Evolutionary conservation across 2,113 vertebrate species (phyloP), one percentile per base, ranked within the genome.

Genomic region (Falco punctatus): DNA sequence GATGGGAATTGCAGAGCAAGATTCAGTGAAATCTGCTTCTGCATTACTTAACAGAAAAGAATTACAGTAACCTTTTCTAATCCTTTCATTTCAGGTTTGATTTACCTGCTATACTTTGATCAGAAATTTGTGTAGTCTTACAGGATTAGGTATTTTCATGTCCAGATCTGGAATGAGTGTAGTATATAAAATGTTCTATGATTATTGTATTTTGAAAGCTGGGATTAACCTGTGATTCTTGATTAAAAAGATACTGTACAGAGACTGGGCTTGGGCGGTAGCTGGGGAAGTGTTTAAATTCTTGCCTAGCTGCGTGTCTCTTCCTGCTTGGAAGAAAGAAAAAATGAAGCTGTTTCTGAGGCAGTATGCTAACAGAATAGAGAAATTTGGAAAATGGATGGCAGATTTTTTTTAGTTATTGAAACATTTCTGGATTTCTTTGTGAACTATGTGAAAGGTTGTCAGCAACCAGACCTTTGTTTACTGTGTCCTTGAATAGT

Each of bases 1-100:
- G 98, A 98, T 98, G 98, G 97, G 98, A 98, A 98, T 98, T 98
- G 97, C 66, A 94, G 77, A 92, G 94, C 61, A 97, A 97, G 98
- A 97, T 98, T 98, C 97, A 96, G 97, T 97, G 98, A 99, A 99
- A 99, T 99, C 99, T 99, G 99, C 98, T 99, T 98, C 98, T 98
- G 97, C 98, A 97, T 99, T 98, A 98, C 98, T 99, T 97, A 98
- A 98, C 79, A 98, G 98, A 97, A 98, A 96, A 86, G 65, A 96
- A 97, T 96, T 97, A 96, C 24, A 95, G 69, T 98, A 98, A 98
- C 97, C 93, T 98, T 86, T 97, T 97, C 81, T 99, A 99, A 99
- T 99, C 99, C 98, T 95, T 96, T 97, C 98, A 98, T 97, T 98
- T 99, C 95, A 97, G 98, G 97, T 98, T 98, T 98, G 77, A 98